Evolutionary conservation across 2,888 invertebrate genomes (phyloP).

Genomic region (Hyppa rectilinea): DNA sequence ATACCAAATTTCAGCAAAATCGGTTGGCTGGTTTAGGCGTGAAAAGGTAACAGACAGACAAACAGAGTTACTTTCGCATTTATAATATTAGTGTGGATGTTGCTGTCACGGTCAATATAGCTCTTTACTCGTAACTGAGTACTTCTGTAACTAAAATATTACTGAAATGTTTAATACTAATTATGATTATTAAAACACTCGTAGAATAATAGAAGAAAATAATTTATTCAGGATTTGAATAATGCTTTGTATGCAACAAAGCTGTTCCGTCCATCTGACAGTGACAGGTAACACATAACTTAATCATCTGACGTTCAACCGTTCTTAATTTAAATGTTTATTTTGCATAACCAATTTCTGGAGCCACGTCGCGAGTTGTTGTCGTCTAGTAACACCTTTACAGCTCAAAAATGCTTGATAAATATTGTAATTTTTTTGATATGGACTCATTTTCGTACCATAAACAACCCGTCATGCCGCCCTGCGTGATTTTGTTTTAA

Average conservation of each 20-base stretch:
- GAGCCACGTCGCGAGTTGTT: not conserved
- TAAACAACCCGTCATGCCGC: not conserved
- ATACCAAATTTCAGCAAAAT: too few relatives aligned
- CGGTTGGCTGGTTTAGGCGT: too few relatives aligned
- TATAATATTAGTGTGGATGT: too few relatives aligned
- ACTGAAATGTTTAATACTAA: not conserved
- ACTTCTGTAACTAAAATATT: not conserved
- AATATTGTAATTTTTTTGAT: not conserved
- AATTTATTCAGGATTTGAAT: not conserved
- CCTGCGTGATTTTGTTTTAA: not conserved
- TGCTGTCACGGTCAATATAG: conserved; percentile 6
- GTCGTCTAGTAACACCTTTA: not conserved
- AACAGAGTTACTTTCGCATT: too few relatives aligned
- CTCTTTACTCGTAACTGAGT: not conserved
- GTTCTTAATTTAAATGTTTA: not conserved
- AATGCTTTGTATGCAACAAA: not conserved
- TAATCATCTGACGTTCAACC: not conserved
- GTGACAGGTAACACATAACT: not conserved
- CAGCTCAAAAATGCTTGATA: not conserved
- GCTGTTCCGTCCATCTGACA: not conserved
- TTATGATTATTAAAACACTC: not conserved
- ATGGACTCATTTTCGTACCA: not conserved
- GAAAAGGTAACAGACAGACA: too few relatives aligned
- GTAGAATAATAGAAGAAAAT: not conserved
- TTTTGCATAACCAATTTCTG: not conserved